phyloP scores from a whole-genome alignment of 2,888 invertebrate genomes.

The Protonemura montana region DNA sequence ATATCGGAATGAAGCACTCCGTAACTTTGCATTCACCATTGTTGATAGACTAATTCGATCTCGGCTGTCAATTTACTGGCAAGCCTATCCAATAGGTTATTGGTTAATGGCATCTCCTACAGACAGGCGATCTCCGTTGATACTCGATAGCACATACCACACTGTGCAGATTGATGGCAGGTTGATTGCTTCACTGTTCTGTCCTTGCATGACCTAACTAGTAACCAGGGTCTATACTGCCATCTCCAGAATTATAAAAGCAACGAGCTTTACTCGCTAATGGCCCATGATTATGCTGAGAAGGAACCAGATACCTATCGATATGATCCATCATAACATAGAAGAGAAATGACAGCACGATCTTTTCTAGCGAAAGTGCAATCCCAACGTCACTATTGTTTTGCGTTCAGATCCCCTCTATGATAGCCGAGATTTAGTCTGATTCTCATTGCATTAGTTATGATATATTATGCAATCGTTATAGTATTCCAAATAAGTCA shows the following conservation, averaged over 20 bases:
- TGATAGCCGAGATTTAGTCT: background rate
- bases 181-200: background rate
- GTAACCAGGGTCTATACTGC: background rate
- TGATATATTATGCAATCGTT: background rate
- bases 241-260: background rate
- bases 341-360: slow-evolving; percentile 12
- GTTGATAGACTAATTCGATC: background rate
- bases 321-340: slow-evolving; percentile 9
- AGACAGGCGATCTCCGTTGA: background rate
- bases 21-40: background rate
- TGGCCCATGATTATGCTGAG: background rate
- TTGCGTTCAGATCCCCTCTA: background rate
- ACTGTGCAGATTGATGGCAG: background rate
- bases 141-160: background rate
- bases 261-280: background rate
- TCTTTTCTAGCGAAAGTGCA: slow-evolving; percentile 1
- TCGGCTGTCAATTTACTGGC: background rate
- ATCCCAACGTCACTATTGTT: background rate
- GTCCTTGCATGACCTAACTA: background rate
- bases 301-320: slow-evolving; percentile 7
- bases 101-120: background rate
- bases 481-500: slow-evolving; percentile 7
- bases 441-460: background rate
- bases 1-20: background rate
- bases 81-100: background rate